Percentiles rank a stretch among this genome's conserved stretches.
These are phyloP conservation scores for Ennomos erosarius DNA, from an alignment of 2,888 invertebrate species.

Conservation along the genomic window DNA sequence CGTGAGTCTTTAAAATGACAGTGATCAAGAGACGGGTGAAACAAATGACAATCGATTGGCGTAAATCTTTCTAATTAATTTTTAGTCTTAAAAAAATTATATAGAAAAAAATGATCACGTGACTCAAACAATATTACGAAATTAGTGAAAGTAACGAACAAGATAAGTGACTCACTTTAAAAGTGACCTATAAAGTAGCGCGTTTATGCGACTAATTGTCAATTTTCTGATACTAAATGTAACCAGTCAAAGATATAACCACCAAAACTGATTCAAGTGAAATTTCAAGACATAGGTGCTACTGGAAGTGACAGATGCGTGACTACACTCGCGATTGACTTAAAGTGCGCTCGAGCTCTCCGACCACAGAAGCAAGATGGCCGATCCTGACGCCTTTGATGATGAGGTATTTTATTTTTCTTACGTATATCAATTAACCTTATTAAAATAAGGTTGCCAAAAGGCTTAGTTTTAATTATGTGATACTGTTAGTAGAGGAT, in stretches of 20 bases:
- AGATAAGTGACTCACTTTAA: neutral
- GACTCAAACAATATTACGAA: neutral
- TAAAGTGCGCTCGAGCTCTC: slow-evolving; percentile 36
- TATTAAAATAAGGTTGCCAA: too few relatives aligned
- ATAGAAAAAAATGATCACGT: neutral
- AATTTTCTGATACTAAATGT: neutral
- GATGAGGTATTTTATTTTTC: slow-evolving; percentile 70
- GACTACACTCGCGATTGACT: slow-evolving; percentile 23
- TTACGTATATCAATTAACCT: neutral
- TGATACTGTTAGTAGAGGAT: neutral
- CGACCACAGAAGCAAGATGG: slow-evolving; percentile 62
- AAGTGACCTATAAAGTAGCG: neutral
- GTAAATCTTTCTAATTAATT: neutral
- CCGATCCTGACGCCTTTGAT: slow-evolving; percentile 79
- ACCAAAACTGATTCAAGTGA: neutral
- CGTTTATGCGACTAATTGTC: too few relatives aligned
- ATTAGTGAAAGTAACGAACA: too few relatives aligned
- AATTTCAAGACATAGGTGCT: slow-evolving; percentile 7
- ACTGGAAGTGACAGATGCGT: slow-evolving; percentile 21
- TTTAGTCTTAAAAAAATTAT: too few relatives aligned
- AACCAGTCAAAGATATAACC: neutral
- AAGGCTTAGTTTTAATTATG: too few relatives aligned
- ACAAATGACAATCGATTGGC: neutral
- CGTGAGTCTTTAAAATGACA: neutral
- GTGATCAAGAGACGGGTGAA: neutral